Evolutionary conservation across 1,140 invertebrate genomes (phyloP).

Genomic region (Panagrolaimus sp.): DNA sequence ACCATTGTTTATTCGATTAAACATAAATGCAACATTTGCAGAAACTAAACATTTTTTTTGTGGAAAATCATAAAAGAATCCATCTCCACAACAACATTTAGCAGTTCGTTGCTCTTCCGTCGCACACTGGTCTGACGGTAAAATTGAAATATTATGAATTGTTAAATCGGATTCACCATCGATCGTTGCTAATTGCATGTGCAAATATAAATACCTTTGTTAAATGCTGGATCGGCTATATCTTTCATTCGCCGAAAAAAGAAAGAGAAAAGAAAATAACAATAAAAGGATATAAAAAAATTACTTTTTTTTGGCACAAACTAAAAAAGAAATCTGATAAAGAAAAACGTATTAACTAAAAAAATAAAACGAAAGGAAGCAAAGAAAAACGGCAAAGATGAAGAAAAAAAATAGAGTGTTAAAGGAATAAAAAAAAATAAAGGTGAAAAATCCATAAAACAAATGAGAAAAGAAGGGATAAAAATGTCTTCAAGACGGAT

Average conservation of each 20-base stretch:
- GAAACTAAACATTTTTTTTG: constrained; percentile 45
- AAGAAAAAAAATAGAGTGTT: no score
- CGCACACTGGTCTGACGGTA: constrained; percentile 56
- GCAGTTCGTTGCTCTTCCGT: constrained; percentile 56
- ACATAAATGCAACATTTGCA: constrained; percentile 55
- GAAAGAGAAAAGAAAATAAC: no score
- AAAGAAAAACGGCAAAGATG: no score
- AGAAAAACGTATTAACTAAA: no score
- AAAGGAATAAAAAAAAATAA: no score
- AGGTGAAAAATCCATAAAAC: no score
- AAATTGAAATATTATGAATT: constrained; percentile 56
- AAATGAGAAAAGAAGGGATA: no score
- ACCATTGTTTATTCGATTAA: constrained; percentile 38
- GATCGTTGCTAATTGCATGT: constrained; percentile 31
- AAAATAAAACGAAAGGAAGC: no score
- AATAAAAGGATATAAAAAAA: no score
- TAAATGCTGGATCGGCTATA: background rate
- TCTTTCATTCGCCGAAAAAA: constrained; percentile 1
- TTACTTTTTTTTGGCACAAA: no score
- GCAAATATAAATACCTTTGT: background rate
- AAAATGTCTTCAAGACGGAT: no score
- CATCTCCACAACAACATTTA: constrained; percentile 56
- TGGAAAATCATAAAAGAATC: constrained; percentile 44
- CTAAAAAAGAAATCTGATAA: no score
- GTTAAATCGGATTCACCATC: constrained; percentile 54